Base-by-base conservation (phyloP, 1,140 invertebrate genomes). In the Nylanderia fulva region DNA sequence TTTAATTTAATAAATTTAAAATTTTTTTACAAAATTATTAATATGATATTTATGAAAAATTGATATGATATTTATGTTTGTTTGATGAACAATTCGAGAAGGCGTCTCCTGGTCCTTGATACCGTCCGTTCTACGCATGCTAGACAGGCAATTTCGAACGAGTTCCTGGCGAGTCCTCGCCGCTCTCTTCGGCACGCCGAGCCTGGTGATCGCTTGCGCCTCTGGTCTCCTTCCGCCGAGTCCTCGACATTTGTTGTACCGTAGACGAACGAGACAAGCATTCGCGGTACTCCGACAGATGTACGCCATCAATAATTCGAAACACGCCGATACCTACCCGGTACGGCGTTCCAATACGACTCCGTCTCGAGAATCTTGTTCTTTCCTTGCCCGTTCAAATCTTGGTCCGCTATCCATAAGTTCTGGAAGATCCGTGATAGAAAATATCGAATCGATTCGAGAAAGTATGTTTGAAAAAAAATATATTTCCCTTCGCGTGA, bases 301-400 rank as follows among this genome's bases (percentile, higher is more conserved):
- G 11, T 92, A 91, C 74, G 91, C 92, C 18, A 91, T 92, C 66
- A 92, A 92, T 86, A 88, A 89, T 86, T 90, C 91, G 21, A 91
- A 83, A 45, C 92, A 92, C 15, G 71, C 76, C n/a, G 79, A 91
- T 66, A 90, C 88, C 54, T 92, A 89, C 63, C 80, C 88, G 52
- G 92, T 92, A 88, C 4, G 54, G 56, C 45, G 9, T 64, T n/a
- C 21, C 58, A 21, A 24, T 7, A 13, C 60, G 29, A 48, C 33
- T 79, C 9, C 29, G 13, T 79, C 33, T 13, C 56, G 27, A 2
- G 18, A 5, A 48, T 72, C 27, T 69, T 6, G 11, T 56, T 58
- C 45, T 74, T 63, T 71, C 27, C 9, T 33, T 63, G 27, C n/a
- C 29, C 2, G 79, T 52, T 54, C 27, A 21, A 71, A 61, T 75